Base-by-base conservation (phyloP, 2,113 vertebrate species). In the Columba janthina region DNA sequence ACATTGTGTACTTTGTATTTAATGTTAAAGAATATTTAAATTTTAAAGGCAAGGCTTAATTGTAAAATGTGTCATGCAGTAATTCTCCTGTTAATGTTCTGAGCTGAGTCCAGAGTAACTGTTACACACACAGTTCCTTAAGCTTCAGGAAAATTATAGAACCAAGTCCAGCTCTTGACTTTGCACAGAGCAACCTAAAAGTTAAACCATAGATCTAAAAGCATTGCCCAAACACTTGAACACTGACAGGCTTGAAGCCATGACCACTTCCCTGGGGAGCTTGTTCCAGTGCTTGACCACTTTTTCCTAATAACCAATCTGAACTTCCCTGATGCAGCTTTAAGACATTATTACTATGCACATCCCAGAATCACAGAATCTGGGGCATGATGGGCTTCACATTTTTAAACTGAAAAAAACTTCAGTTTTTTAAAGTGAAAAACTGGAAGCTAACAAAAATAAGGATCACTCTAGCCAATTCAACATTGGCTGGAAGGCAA, bases 231-330 rank as follows among this genome's bases (percentile, higher is more conserved):
- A 65, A 34, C 2, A 2, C 28, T 28, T 56, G 31, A 79, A 65
- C 5, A 40, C 0, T 0, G 4, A 18, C 6, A 61, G 66, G 7
- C 14, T 36, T 61, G 19, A 18, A 15, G 17, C 14, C 32, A 70
- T 16, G 46, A 69, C 8, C 25, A 51, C 28, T 25, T 32, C 46
- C 31, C 46, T 15, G 19, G 13, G 1, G 24, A 57, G 3, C 6
- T 42, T 2, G 0, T 65, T 65, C 0, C 1, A 70, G 12, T 22
- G 28, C 28, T 51, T 77, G 25, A 51, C 11, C 15, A 15, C 12
- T 56, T 73, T 32, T 57, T 61, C 44, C 29, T 93, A 34, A 31
- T 10, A 77, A 19, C 12, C 34, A 61, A 8, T 22, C 25, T 87
- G 73, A 93, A 57, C 50, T 32, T 10, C 17, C 21, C 17, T 71